phyloP scores from a whole-genome alignment of 2,888 invertebrate genomes.

The Acronicta leporina region DNA sequence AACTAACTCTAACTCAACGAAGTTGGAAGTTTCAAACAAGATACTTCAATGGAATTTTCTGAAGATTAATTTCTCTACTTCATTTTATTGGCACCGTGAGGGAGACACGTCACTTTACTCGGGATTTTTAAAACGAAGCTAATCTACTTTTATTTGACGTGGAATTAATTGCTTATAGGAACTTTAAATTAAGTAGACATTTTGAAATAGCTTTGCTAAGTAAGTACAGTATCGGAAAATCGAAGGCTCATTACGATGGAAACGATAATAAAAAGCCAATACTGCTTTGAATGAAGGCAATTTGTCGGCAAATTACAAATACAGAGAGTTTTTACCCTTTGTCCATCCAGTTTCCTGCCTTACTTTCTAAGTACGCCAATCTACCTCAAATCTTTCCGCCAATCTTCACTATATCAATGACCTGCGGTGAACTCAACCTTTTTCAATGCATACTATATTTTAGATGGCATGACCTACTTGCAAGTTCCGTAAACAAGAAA shows the following conservation, averaged over 20 bases:
- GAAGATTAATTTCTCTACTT: conserved; percentile 52
- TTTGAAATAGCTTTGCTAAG: conserved; percentile 8
- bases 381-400: conserved; percentile 51
- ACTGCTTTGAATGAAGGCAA: conserved; percentile 41
- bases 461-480: conserved; percentile 23
- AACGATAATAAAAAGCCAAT: conserved; percentile 48
- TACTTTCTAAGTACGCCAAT: conserved; percentile 33
- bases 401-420: conserved; percentile 50
- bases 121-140: conserved; percentile 24
- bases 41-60: conserved; percentile 49
- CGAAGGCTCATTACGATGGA: conserved; percentile 30
- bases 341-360: conserved; percentile 25
- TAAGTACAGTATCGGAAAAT: conserved; percentile 27
- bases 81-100: conserved; percentile 32
- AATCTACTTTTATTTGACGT: conserved; percentile 26
- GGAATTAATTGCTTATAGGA: conserved; percentile 29
- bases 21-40: conserved; percentile 39
- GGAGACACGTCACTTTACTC: conserved; percentile 31
- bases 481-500: conserved; percentile 27
- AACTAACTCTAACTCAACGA: conserved; percentile 42
- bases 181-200: conserved; percentile 10
- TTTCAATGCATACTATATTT: conserved; percentile 36
- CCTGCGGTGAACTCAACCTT: conserved; percentile 28
- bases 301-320: conserved; percentile 55
- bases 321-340: conserved; percentile 48